Conservation (phyloP, 2,113 vertebrate species). For the Casuarius casuarius region DNA sequence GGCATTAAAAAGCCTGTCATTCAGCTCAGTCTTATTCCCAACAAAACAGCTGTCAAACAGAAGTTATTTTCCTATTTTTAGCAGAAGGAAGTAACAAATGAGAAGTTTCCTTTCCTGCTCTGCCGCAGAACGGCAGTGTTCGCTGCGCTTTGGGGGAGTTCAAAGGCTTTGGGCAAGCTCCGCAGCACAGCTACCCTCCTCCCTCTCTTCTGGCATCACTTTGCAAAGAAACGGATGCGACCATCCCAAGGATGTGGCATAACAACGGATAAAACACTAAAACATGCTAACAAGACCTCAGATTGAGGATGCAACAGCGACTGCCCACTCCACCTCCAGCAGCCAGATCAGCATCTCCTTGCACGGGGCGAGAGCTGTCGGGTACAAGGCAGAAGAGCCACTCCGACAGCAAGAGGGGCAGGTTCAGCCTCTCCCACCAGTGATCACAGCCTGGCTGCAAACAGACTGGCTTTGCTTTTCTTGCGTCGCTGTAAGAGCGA, state of each 20-base stretch:
- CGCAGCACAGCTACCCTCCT: fast-evolving
- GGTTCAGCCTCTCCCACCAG: background rate
- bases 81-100: background rate
- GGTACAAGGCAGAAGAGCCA: background rate
- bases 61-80: background rate
- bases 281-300: background rate
- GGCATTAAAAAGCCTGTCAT: background rate
- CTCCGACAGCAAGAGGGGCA: background rate
- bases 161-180: background rate
- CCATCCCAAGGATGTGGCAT: background rate
- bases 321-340: background rate
- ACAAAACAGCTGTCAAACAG: background rate
- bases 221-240: fast-evolving
- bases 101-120: background rate
- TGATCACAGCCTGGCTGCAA: fast-evolving
- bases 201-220: background rate
- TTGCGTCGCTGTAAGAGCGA: background rate
- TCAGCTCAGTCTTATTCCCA: background rate
- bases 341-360: background rate
- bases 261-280: background rate
- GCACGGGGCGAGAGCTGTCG: background rate
- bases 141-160: background rate
- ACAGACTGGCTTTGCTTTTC: too few species aligned
- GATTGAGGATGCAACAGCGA: background rate
- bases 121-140: fast-evolving